A percentile compares a stretch with the other conserved stretches of the same genome.
Evolutionary conservation across 2,113 vertebrate species (phyloP).

Genomic region (Fregata magnificens): DNA sequence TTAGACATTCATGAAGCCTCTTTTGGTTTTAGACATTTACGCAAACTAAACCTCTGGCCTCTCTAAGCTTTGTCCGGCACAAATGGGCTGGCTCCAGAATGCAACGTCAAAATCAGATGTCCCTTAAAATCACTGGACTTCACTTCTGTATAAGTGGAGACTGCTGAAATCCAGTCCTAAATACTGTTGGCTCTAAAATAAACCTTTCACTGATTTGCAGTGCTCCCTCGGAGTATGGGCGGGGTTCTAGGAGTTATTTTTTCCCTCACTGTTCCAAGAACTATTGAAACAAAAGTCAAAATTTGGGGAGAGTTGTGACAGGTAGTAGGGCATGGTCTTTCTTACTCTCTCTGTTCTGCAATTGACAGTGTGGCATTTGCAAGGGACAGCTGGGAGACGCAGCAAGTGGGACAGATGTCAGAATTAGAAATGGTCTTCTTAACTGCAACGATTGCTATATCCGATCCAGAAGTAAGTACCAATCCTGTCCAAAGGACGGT

Average conservation of each 20-base stretch:
- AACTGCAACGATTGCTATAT: slow-evolving; percentile 96
- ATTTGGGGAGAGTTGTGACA: background rate
- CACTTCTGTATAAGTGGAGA: background rate
- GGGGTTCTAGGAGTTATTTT: background rate
- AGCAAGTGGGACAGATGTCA: slow-evolving; percentile 91
- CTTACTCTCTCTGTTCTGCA: background rate
- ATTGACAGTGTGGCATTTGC: slow-evolving; percentile 90
- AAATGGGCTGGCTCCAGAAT: background rate
- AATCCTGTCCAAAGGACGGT: background rate
- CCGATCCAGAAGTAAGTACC: slow-evolving; percentile 91
- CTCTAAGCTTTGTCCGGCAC: background rate
- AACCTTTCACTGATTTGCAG: background rate
- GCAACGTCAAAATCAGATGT: background rate
- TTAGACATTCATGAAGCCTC: background rate
- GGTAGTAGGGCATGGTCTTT: background rate
- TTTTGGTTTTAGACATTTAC: background rate
- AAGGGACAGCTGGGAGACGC: slow-evolving; percentile 93
- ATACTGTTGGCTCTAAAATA: background rate
- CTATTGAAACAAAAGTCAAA: background rate
- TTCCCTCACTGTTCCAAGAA: background rate
- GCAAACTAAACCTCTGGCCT: background rate
- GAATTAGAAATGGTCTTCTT: slow-evolving; percentile 93
- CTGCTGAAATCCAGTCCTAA: background rate
- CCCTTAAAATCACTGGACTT: background rate
- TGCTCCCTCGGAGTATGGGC: background rate